Percentiles rank a stretch among this genome's conserved stretches.
Evolutionary conservation across 2,888 invertebrate genomes (phyloP).

Genomic region (Helicoverpa assulta): DNA sequence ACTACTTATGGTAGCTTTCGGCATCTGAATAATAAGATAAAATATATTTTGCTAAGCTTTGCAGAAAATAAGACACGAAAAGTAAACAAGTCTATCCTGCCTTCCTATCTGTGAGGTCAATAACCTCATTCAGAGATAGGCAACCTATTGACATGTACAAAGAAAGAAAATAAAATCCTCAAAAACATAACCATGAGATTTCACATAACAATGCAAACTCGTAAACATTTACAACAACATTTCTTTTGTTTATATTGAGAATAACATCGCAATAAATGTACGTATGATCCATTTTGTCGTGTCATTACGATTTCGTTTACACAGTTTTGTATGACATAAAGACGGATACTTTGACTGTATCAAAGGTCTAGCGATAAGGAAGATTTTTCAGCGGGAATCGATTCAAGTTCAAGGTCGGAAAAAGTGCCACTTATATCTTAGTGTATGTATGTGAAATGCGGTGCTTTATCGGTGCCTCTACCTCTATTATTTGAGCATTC

Average conservation of each 20-base stretch:
- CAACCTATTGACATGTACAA: not conserved
- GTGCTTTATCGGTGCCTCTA: too few species aligned
- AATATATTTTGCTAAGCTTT: not conserved
- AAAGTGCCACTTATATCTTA: too few species aligned
- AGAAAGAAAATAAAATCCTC: not conserved
- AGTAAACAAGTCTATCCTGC: not conserved
- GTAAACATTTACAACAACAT: slow-evolving; percentile 20
- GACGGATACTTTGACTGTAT: slow-evolving; percentile 5
- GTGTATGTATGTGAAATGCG: too few species aligned
- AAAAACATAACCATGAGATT: slow-evolving; percentile 8
- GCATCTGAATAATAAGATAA: too few species aligned
- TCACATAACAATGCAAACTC: slow-evolving; percentile 6
- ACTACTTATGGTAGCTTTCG: too few species aligned
- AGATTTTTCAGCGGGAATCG: too few species aligned
- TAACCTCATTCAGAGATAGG: not conserved
- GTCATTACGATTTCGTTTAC: slow-evolving; percentile 38
- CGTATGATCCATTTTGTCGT: slow-evolving; percentile 32
- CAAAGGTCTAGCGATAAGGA: not conserved
- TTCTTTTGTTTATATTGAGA: slow-evolving; percentile 42
- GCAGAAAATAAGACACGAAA: not conserved
- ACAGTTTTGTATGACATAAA: slow-evolving; percentile 23
- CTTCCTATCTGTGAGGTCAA: not conserved
- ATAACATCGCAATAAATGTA: slow-evolving; percentile 32
- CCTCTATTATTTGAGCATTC: too few species aligned
- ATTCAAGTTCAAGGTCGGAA: too few species aligned